These are phyloP conservation scores for Agrotis segetum DNA, from an alignment of 2,888 invertebrate species.

Conservation along the genomic window DNA sequence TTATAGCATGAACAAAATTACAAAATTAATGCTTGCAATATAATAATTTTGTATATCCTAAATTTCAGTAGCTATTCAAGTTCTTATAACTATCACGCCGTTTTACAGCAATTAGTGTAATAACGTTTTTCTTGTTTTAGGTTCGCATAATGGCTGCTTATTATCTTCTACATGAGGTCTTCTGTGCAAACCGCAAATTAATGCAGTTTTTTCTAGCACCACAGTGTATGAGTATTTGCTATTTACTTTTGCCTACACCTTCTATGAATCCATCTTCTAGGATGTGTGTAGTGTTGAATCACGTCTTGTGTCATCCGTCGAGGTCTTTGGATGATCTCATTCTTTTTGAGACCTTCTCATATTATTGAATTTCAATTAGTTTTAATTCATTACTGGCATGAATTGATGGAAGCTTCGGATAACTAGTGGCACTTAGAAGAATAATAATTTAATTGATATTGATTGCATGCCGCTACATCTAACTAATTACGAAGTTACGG, in stretches of 20 bases:
- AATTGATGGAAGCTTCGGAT: slow-evolving; percentile 43
- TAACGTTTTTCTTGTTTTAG: slow-evolving; percentile 52
- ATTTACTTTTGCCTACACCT: slow-evolving; percentile 58
- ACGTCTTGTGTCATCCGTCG: slow-evolving; percentile 82
- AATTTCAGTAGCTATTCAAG: slow-evolving; percentile 14
- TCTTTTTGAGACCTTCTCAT: slow-evolving; percentile 76
- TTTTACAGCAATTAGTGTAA: slow-evolving; percentile 50
- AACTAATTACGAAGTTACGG: slow-evolving; percentile 56
- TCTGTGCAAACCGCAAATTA: slow-evolving; percentile 60
- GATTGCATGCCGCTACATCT: slow-evolving; percentile 56
- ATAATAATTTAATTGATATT: slow-evolving; percentile 61
- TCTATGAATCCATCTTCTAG: slow-evolving; percentile 58
- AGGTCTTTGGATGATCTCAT: slow-evolving; percentile 85
- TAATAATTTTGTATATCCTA: slow-evolving; percentile 16
- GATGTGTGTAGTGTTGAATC: slow-evolving; percentile 77
- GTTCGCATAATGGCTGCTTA: slow-evolving; percentile 41
- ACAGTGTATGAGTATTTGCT: slow-evolving; percentile 32
- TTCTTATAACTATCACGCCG: slow-evolving; percentile 35
- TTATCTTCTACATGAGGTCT: slow-evolving; percentile 43
- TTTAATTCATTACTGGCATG: slow-evolving; percentile 53
- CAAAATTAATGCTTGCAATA: neutral
- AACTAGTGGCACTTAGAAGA: slow-evolving; percentile 51
- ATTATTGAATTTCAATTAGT: slow-evolving; percentile 73
- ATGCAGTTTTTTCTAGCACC: slow-evolving; percentile 58
- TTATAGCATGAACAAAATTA: slow-evolving; percentile 8